Conservation (phyloP, 2,797 vertebrate species). For the Schizopygopsis pylzovi region DNA sequence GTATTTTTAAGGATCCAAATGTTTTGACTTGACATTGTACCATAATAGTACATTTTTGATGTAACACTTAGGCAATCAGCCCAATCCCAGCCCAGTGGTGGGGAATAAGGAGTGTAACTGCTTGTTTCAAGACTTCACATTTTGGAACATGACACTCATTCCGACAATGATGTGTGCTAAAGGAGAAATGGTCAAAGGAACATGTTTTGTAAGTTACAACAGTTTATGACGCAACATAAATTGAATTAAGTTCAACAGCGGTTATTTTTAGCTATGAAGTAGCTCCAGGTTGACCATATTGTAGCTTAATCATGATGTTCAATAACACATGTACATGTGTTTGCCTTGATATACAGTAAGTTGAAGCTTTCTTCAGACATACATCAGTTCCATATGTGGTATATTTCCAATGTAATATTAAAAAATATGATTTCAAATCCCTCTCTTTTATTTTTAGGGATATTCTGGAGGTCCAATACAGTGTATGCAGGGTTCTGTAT, state of each 20-base stretch:
- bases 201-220: conserved; percentile 51
- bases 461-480: conserved; percentile 70
- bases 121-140: neutral
- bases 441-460: conserved; percentile 51
- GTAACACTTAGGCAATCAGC: neutral
- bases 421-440: neutral
- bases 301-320: too few species aligned
- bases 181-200: neutral
- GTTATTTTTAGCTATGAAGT: too few species aligned
- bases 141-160: neutral
- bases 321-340: too few species aligned
- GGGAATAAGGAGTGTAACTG: conserved; percentile 38
- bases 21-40: too few species aligned
- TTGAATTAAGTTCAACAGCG: too few species aligned
- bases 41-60: too few species aligned
- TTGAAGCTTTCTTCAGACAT: too few species aligned
- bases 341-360: too few species aligned
- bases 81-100: conserved; percentile 10
- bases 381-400: neutral
- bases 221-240: too few species aligned
- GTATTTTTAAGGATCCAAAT: too few species aligned
- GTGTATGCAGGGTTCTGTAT: conserved; percentile 60
- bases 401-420: too few species aligned
- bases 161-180: conserved; percentile 59
- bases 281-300: too few species aligned